Conservation (phyloP, 1,140 invertebrate species). For the Lordiphosa stackelbergi region DNA sequence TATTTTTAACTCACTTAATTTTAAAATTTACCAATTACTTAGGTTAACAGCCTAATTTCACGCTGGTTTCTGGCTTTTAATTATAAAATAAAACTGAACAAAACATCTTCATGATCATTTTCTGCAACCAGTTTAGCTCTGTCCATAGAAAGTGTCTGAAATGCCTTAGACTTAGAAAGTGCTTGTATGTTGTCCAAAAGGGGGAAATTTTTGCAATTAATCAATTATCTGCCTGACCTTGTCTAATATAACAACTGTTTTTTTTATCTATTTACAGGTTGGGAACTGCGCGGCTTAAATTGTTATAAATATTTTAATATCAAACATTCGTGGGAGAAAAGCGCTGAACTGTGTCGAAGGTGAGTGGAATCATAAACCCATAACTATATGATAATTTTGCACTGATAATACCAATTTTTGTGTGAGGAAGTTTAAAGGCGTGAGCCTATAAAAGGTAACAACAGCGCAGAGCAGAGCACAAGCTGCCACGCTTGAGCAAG, state of each 20-base stretch:
- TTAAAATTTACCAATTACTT: no score
- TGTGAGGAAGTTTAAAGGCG: constrained; percentile 7
- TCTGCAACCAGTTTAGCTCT: no score
- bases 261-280: constrained; percentile 82
- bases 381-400: constrained; percentile 63
- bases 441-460: constrained; percentile 12
- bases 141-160: constrained; percentile 1
- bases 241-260: constrained; percentile 27
- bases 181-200: no score
- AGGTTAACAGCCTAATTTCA: no score
- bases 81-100: no score
- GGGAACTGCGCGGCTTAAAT: constrained; percentile 92
- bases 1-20: no score
- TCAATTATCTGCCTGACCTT: constrained; percentile 34
- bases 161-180: no score
- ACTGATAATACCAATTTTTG: constrained; percentile 16
- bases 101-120: no score
- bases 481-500: constrained; percentile 49
- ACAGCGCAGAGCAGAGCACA: constrained; percentile 14
- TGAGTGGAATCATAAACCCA: constrained; percentile 79
- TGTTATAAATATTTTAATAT: constrained; percentile 98
- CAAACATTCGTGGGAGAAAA: constrained; percentile 96
- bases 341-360: constrained; percentile 95
- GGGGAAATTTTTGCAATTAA: constrained; percentile 1
- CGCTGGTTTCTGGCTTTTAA: no score